Conservation (phyloP, 1,140 invertebrate genomes). For the Lordiphosa stackelbergi region DNA sequence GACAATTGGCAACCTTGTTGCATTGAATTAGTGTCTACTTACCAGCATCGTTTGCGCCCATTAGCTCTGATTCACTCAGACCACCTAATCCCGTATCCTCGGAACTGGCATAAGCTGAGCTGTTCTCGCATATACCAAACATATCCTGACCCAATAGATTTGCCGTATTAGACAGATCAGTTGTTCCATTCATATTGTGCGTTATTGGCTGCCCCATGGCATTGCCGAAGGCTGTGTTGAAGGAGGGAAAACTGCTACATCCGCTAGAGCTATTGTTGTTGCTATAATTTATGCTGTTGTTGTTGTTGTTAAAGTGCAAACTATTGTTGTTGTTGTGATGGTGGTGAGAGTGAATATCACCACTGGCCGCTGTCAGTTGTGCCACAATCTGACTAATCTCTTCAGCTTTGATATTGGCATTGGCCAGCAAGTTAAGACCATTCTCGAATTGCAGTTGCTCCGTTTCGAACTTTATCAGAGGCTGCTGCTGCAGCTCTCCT, state of each 20-base stretch:
- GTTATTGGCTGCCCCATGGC: constrained; percentile 36
- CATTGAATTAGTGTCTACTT: constrained; percentile 12
- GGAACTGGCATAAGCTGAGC: constrained; percentile 80
- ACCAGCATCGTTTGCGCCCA: constrained; percentile 74
- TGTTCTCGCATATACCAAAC: constrained; percentile 79
- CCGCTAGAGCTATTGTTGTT: constrained; percentile 42
- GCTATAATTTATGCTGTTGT: constrained; percentile 31
- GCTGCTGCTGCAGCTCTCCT: constrained; percentile 17
- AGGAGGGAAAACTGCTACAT: constrained; percentile 59
- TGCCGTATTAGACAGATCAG: constrained; percentile 45
- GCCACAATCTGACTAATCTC: constrained; percentile 67
- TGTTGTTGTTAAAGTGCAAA: constrained; percentile 39
- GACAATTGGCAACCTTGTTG: no score
- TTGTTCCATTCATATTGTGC: constrained; percentile 16
- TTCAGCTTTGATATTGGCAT: constrained; percentile 55
- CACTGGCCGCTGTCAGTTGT: constrained; percentile 48
- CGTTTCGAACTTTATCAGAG: constrained; percentile 16
- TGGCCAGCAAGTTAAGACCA: constrained; percentile 26
- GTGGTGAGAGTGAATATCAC: constrained; percentile 20
- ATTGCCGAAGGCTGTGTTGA: constrained; percentile 59
- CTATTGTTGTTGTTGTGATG: constrained; percentile 53
- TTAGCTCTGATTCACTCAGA: constrained; percentile 80
- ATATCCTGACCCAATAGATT: constrained; percentile 66
- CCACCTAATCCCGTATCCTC: constrained; percentile 79
- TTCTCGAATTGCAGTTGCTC: constrained; percentile 28